Percentiles rank a stretch among this genome's conserved stretches.
phyloP scores from a whole-genome alignment of 2,888 invertebrate species.

The Escarpia spicata region DNA sequence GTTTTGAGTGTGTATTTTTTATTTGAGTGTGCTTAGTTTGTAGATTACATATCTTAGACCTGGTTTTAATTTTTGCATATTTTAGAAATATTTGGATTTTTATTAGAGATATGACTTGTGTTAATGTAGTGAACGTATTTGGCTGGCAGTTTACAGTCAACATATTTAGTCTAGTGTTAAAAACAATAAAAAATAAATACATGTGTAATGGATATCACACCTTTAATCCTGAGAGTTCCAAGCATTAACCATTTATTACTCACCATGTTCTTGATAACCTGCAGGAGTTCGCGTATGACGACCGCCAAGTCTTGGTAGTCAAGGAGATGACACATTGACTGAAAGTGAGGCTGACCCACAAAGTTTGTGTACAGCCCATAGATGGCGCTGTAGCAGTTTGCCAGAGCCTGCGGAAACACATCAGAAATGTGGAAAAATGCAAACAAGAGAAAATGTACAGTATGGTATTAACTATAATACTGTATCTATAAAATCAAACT shows the following conservation, averaged over 20 bases:
- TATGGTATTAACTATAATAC: neutral
- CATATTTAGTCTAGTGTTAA: no score
- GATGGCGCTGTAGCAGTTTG: constrained; percentile 67
- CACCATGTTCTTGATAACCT: constrained; percentile 84
- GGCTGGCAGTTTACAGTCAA: no score
- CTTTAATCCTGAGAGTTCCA: neutral
- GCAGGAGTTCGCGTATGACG: constrained; percentile 91
- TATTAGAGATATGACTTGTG: no score
- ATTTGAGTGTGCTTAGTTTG: no score
- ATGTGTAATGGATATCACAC: neutral
- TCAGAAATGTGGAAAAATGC: neutral
- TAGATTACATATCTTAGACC: no score
- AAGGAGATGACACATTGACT: constrained; percentile 88
- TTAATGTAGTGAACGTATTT: no score
- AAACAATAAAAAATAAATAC: no score
- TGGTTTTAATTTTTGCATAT: no score
- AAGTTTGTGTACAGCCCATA: constrained; percentile 90
- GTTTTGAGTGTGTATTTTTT: no score
- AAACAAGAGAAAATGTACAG: neutral
- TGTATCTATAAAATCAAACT: no score
- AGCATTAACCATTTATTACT: neutral
- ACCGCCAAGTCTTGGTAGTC: constrained; percentile 98
- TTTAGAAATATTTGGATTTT: no score
- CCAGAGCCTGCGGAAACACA: constrained; percentile 35
- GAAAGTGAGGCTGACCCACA: constrained; percentile 92